A percentile compares a stretch with the other conserved stretches of the same genome.
phyloP scores from a whole-genome alignment of 92 coral and sea anemone genomes.

The Micromussa lordhowensis region DNA sequence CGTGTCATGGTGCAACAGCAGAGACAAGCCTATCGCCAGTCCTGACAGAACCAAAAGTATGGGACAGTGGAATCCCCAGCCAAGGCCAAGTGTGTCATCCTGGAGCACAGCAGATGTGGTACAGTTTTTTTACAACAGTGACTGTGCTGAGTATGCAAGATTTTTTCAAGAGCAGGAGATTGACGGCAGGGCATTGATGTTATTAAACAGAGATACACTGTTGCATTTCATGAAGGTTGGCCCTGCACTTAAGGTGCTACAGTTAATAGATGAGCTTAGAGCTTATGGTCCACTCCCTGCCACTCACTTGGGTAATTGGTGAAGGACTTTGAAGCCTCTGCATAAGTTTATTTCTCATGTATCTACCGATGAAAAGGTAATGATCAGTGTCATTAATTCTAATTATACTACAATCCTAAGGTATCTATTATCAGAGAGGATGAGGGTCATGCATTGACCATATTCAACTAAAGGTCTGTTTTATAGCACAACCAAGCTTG shows the following conservation, averaged over 20 bases:
- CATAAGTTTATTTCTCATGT: not conserved
- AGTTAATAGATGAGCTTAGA: conserved; percentile 53
- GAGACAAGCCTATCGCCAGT: conserved; percentile 18
- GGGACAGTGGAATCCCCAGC: not conserved
- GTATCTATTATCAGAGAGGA: not conserved
- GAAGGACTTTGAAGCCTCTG: not conserved
- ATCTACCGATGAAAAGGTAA: not conserved
- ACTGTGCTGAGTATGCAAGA: conserved; percentile 67
- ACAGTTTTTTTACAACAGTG: conserved; percentile 47
- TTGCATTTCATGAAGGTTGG: conserved; percentile 84
- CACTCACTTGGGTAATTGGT: conserved; percentile 5
- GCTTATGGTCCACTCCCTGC: not conserved
- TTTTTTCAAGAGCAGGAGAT: conserved; percentile 81
- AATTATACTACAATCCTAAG: not conserved
- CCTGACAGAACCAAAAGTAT: not conserved
- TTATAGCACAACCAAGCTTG: not conserved
- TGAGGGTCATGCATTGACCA: not conserved
- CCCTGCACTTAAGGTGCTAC: conserved; percentile 71
- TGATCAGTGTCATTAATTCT: not conserved
- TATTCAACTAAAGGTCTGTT: not conserved
- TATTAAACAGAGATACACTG: conserved; percentile 68
- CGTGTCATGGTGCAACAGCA: conserved; percentile 6
- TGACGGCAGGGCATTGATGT: conserved; percentile 77
- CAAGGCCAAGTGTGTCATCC: conserved; percentile 17
- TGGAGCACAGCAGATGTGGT: conserved; percentile 77